Evolutionary conservation across 2,797 vertebrate genomes (phyloP), one percentile per base, ranked within the genome.

Genomic region (Microctenopoma lineatum): DNA sequence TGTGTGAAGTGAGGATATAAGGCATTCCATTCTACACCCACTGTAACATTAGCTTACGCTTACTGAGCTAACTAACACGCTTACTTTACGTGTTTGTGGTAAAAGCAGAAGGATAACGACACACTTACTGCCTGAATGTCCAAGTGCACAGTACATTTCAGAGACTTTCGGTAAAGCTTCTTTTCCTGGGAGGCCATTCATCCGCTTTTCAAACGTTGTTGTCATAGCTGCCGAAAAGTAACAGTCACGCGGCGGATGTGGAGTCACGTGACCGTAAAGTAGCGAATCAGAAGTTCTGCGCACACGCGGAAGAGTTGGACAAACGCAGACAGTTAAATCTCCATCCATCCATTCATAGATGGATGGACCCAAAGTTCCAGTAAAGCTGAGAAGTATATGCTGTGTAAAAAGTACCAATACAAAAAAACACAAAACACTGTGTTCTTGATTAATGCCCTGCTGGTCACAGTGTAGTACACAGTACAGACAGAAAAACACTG

Each of bases 71-170:
- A 14, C 9, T 26, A 29, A 9, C 21, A 52, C 1, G 15, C 0
- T 52, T 55, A 41, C 0, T 55, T 55, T 21, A 2, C 41, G 25
- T n/a, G 32, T n/a, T 48, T 52, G 11, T 8, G 2, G 15, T 1
- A 16, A 27, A 67, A 77, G 55, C 44, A 45, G 57, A 73, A 71
- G 1, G 38, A 25, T 18, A 0, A 15, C 2, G 15, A 63, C 10
- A 2, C 29, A 94, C 94, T 94, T 89, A 95, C 94, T 55, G 80
- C 69, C 3, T 89, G 68, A 18, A 95, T 78, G 59, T 91, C 83
- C 71, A 95, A 7, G 26, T 81, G 60, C 2, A 94, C 91, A 7
- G 86, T 90, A 41, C 92, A 95, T 91, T 86, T 94, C 14, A 94
- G 66, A 66, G 65, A 87, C 81, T 86, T 94, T 2, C 47, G 66